These are phyloP conservation scores for Lytechinus pictus DNA, from an alignment of 35 echinoderm and acorn worm species.

Conservation along the genomic window DNA sequence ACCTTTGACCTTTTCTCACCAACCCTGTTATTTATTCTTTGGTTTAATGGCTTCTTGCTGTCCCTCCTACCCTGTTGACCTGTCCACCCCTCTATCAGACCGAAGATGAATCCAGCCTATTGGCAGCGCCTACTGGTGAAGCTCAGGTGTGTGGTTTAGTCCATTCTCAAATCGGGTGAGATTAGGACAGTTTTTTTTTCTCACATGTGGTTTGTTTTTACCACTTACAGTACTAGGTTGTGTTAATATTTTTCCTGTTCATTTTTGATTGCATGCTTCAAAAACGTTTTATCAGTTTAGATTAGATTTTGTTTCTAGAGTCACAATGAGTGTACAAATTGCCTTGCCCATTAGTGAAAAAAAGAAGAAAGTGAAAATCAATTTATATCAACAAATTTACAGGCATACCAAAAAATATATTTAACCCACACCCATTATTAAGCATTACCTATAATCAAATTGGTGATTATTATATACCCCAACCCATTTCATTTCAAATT, in stretches of 20 bases:
- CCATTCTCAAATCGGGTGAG: conserved; percentile 49
- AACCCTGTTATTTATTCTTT: conserved; percentile 7
- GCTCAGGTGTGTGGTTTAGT: conserved; percentile 53
- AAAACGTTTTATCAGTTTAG: background rate
- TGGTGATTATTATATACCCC: background rate
- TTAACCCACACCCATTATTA: background rate
- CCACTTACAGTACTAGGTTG: background rate
- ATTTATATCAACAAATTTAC: background rate
- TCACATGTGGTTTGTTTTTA: conserved; percentile 30
- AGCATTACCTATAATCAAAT: background rate
- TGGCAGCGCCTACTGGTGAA: conserved; percentile 39
- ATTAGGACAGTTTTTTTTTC: conserved; percentile 44
- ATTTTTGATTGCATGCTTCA: conserved; percentile 39
- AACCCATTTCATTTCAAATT: conserved; percentile 3
- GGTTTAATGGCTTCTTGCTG: conserved; percentile 22
- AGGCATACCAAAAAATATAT: background rate
- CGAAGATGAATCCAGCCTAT: conserved; percentile 50
- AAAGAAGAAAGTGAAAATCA: background rate
- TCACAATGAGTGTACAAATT: background rate
- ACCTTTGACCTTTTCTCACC: conserved; percentile 8
- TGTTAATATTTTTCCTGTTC: conserved; percentile 16
- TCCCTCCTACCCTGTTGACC: conserved; percentile 49
- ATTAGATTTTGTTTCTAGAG: conserved; percentile 7
- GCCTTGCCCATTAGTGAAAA: background rate
- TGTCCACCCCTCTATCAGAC: conserved; percentile 51